phyloP scores from a whole-genome alignment of 2,888 invertebrate species.

The Acleris holmiana region DNA sequence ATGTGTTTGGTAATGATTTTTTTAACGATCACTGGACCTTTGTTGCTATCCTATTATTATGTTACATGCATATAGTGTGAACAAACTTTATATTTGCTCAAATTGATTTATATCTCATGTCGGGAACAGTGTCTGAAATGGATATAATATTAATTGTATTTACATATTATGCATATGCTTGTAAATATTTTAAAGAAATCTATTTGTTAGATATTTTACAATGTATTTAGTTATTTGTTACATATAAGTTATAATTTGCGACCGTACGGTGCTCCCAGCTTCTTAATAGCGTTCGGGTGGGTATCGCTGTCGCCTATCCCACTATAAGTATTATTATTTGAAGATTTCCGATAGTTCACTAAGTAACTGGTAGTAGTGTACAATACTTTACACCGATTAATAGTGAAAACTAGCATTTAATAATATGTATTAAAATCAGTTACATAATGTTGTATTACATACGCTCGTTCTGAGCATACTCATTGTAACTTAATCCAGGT shows the following conservation, averaged over 20 bases:
- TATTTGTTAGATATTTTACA: slow-evolving; percentile 16
- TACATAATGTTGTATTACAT: too few species aligned
- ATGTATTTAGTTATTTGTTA: slow-evolving; percentile 40
- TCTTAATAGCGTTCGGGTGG: too few species aligned
- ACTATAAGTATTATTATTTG: too few species aligned
- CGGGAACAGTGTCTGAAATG: slow-evolving; percentile 43
- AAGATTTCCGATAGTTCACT: too few species aligned
- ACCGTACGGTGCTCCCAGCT: background rate
- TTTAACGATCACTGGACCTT: too few species aligned
- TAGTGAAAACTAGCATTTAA: slow-evolving; percentile 8
- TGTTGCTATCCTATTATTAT: background rate
- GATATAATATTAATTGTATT: slow-evolving; percentile 34
- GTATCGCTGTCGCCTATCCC: too few species aligned
- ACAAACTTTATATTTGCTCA: slow-evolving; percentile 50
- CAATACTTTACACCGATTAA: slow-evolving; percentile 15
- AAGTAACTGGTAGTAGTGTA: too few species aligned
- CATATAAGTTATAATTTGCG: slow-evolving; percentile 23
- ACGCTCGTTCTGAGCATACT: too few species aligned
- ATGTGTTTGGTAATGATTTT: too few species aligned
- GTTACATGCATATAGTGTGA: slow-evolving; percentile 18
- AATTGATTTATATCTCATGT: slow-evolving; percentile 49
- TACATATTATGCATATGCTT: slow-evolving; percentile 21
- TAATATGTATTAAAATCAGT: background rate
- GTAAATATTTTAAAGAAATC: slow-evolving; percentile 33
- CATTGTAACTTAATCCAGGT: too few species aligned